Conservation (phyloP, 37 sponge, comb jelly and placozoan genomes). For the Axinella damicornis region DNA sequence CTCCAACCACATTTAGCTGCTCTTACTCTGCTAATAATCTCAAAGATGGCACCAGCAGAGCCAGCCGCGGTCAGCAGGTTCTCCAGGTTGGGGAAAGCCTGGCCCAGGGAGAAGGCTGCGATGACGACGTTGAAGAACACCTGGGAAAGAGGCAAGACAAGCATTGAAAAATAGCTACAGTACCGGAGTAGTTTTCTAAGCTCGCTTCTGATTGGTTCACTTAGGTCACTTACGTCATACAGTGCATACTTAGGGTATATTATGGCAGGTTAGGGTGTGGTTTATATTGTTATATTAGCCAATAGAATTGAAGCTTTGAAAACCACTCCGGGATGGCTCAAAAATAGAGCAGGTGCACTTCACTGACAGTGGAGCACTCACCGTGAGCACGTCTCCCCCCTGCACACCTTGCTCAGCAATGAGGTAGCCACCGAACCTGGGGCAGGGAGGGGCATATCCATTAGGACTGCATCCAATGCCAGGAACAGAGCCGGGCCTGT, state of each 20-base stretch:
- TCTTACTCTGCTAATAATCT: conserved; percentile 85
- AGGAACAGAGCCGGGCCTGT: too few relatives aligned
- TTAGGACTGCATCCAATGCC: too few relatives aligned
- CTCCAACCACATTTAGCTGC: too few relatives aligned
- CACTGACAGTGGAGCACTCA: conserved; percentile 7
- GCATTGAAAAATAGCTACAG: too few relatives aligned
- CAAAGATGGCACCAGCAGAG: conserved; percentile 67
- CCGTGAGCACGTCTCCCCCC: conserved; percentile 63
- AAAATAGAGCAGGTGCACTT: background rate
- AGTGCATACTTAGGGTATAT: too few relatives aligned
- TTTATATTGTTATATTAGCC: too few relatives aligned
- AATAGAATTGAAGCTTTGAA: too few relatives aligned
- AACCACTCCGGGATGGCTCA: too few relatives aligned
- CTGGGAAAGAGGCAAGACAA: conserved; percentile 10
- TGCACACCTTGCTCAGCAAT: conserved; percentile 20
- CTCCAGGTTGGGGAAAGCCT: conserved; percentile 72
- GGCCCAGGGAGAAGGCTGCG: conserved; percentile 81
- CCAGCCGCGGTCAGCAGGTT: conserved; percentile 61
- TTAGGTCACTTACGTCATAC: too few relatives aligned
- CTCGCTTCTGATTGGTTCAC: too few relatives aligned
- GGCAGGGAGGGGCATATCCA: background rate
- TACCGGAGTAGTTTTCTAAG: too few relatives aligned
- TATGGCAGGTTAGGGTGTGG: too few relatives aligned
- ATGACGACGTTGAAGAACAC: conserved; percentile 77
- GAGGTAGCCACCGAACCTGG: conserved; percentile 76